These are phyloP conservation scores for Oscheius sp. DNA, from an alignment of 1,140 invertebrate species.

Conservation along the genomic window DNA sequence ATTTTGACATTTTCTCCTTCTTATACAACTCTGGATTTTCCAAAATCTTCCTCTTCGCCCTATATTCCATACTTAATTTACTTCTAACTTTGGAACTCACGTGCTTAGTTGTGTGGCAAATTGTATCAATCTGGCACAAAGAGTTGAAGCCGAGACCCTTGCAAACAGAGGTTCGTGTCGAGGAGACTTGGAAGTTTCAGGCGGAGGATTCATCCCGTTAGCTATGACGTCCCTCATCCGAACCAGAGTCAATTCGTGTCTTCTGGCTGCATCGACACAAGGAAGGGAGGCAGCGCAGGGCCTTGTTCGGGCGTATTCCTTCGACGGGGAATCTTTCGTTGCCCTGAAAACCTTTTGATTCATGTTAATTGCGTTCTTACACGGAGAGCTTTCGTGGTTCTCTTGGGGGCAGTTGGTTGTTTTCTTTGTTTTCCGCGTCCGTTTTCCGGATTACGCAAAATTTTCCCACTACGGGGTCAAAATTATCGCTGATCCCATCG, in stretches of 20 bases:
- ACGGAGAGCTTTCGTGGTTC: constrained; percentile 15
- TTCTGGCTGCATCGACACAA: constrained; percentile 74
- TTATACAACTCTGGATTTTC: constrained; percentile 79
- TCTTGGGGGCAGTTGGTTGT: constrained; percentile 10
- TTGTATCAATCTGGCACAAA: constrained; percentile 75
- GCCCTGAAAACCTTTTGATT: neutral
- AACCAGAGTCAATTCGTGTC: constrained; percentile 76
- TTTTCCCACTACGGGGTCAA: constrained; percentile 88
- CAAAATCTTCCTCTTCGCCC: constrained; percentile 74
- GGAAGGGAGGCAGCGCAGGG: constrained; percentile 66
- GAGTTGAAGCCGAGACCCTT: constrained; percentile 65
- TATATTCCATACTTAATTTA: constrained; percentile 55
- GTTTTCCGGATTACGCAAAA: constrained; percentile 72
- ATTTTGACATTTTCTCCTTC: constrained; percentile 63
- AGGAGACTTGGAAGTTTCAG: neutral
- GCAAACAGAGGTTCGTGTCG: constrained; percentile 49
- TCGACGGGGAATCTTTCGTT: constrained; percentile 30
- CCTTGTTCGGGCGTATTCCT: constrained; percentile 30
- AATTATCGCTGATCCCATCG: constrained; percentile 88
- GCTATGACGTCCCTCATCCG: constrained; percentile 77
- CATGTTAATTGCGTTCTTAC: constrained; percentile 9
- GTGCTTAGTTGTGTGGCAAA: constrained; percentile 70
- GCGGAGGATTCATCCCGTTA: constrained; percentile 67
- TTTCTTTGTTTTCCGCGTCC: constrained; percentile 43
- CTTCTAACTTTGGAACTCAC: constrained; percentile 30